phyloP scores from a whole-genome alignment of 2,888 invertebrate genomes.

The Mimas tiliae region DNA sequence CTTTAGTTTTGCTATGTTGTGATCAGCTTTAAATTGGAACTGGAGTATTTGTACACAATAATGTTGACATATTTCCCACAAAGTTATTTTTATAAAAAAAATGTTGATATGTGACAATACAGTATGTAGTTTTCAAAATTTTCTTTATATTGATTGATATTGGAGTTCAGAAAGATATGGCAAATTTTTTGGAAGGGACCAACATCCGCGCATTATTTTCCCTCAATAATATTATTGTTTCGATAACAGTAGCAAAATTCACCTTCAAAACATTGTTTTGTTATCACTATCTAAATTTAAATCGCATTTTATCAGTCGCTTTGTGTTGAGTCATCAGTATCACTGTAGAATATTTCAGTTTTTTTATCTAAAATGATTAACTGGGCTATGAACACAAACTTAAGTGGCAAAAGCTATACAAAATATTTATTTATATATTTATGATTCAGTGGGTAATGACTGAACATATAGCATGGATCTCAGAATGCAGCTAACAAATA shows the following conservation, averaged over 20 bases:
- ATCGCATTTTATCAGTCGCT: constrained; percentile 66
- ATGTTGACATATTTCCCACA: constrained; percentile 73
- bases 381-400: constrained; percentile 76
- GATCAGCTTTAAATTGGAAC: constrained; percentile 82
- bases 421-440: constrained; percentile 72
- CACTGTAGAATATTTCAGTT: constrained; percentile 50
- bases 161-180: constrained; percentile 64
- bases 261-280: constrained; percentile 46
- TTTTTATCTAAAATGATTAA: constrained; percentile 63
- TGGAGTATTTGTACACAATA: constrained; percentile 78
- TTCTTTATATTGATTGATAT: constrained; percentile 54
- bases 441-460: constrained; percentile 78
- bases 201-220: constrained; percentile 67
- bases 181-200: constrained; percentile 78
- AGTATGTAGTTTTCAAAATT: constrained; percentile 71
- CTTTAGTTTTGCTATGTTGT: constrained; percentile 82
- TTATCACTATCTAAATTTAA: constrained; percentile 55
- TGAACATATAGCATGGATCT: constrained; percentile 83
- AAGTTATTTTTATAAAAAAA: constrained; percentile 81
- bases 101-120: constrained; percentile 82
- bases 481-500: constrained; percentile 80
- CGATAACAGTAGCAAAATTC: constrained; percentile 54
- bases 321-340: constrained; percentile 57
- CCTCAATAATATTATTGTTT: constrained; percentile 44
- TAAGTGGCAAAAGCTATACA: constrained; percentile 65